These are phyloP conservation scores for Limnephilus auricula DNA, from an alignment of 2,888 invertebrate species.

Conservation along the genomic window DNA sequence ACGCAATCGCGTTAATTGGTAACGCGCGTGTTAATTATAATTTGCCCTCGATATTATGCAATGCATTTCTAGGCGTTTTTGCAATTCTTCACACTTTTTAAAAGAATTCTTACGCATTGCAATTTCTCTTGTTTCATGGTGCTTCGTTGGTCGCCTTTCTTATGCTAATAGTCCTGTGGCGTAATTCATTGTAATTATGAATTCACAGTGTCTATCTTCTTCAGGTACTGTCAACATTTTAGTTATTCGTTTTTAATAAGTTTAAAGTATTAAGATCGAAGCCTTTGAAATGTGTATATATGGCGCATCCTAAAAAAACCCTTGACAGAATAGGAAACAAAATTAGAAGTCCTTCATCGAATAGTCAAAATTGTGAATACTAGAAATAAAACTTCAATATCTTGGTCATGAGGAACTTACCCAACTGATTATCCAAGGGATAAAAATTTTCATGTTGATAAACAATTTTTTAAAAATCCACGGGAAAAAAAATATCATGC, in stretches of 20 bases:
- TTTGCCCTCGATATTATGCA: slow-evolving; percentile 16
- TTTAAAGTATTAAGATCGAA: neutral
- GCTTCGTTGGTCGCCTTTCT: slow-evolving; percentile 15
- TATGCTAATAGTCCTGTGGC: neutral
- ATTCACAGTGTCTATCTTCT: no score
- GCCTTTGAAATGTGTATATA: neutral
- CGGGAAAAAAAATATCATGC: no score
- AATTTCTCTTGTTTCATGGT: neutral
- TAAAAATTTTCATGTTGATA: no score
- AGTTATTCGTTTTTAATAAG: no score
- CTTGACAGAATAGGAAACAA: neutral
- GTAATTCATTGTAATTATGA: no score
- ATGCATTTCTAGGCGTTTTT: neutral
- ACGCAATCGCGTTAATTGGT: neutral
- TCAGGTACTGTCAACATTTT: no score
- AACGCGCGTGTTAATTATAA: slow-evolving; percentile 2
- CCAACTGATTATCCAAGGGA: neutral
- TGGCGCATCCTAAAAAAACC: neutral
- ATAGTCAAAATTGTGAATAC: neutral
- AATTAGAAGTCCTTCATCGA: neutral
- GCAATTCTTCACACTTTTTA: slow-evolving; percentile 12
- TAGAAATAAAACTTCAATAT: no score
- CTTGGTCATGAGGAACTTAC: neutral
- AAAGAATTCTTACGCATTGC: neutral
- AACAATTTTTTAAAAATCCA: no score